Conservation (phyloP, 2,888 invertebrate genomes). For the Mythimna ferrago region DNA sequence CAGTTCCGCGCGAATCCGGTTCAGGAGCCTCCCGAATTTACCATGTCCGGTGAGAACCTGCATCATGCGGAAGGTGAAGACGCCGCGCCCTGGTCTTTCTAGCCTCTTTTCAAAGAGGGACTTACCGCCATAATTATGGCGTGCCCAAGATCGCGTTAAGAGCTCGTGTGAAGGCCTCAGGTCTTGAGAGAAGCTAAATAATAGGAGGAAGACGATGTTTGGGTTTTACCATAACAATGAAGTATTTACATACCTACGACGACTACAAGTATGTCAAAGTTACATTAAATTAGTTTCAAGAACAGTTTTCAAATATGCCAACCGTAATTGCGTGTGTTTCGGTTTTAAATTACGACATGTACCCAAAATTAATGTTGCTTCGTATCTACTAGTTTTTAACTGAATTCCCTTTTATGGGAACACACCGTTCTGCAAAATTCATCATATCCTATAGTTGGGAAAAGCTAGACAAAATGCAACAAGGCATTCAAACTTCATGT, state of each 20-base stretch:
- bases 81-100: too few relatives aligned
- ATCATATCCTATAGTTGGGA: too few relatives aligned
- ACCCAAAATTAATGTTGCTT: not conserved
- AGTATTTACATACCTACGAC: not conserved
- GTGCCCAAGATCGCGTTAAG: too few relatives aligned
- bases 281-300: not conserved
- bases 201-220: not conserved
- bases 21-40: too few relatives aligned
- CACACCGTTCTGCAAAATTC: not conserved
- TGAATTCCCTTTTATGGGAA: not conserved
- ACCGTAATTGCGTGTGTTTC: not conserved
- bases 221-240: not conserved
- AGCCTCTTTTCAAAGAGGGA: too few relatives aligned
- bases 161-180: too few relatives aligned
- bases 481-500: too few relatives aligned
- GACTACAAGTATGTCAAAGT: not conserved
- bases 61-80: too few relatives aligned
- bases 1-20: too few relatives aligned
- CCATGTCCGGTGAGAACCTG: too few relatives aligned
- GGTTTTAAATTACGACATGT: not conserved
- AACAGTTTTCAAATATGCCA: not conserved
- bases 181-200: not conserved
- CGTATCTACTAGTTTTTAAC: not conserved
- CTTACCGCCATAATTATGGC: too few relatives aligned
- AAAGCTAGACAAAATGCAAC: too few relatives aligned